Evolutionary conservation across 2,888 invertebrate genomes (phyloP).

Genomic region (Thera britannica): DNA sequence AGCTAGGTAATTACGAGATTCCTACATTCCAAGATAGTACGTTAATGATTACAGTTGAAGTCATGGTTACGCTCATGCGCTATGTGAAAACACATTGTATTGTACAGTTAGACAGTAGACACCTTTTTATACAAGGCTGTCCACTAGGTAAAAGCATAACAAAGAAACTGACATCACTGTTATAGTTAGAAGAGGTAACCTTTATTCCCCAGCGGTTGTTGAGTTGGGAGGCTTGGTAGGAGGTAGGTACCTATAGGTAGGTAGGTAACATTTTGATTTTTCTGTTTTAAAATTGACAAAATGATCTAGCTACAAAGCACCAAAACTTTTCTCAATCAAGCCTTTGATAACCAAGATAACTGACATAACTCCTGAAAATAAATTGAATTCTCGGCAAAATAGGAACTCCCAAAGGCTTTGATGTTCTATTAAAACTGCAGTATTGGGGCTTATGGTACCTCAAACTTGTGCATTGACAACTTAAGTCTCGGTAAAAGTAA

Average conservation of each 20-base stretch:
- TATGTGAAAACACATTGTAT: slow-evolving; percentile 29
- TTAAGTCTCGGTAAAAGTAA: slow-evolving; percentile 19
- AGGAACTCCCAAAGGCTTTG: slow-evolving; percentile 11
- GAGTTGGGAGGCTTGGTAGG: not conserved
- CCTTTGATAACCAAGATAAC: too few species aligned
- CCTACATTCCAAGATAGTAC: slow-evolving; percentile 22
- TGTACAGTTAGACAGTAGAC: slow-evolving; percentile 12
- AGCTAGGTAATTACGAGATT: slow-evolving; percentile 26
- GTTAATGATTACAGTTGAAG: slow-evolving; percentile 22
- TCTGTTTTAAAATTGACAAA: too few species aligned
- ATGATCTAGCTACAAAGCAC: too few species aligned
- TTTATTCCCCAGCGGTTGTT: too few species aligned
- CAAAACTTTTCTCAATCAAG: too few species aligned
- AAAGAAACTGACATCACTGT: too few species aligned
- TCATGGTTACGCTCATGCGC: slow-evolving; percentile 24
- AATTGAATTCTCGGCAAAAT: slow-evolving; percentile 10
- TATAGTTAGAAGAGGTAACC: too few species aligned
- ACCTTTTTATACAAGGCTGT: too few species aligned
- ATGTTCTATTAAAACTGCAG: slow-evolving; percentile 26
- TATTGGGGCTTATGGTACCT: slow-evolving; percentile 3
- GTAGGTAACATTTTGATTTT: too few species aligned
- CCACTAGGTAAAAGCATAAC: too few species aligned
- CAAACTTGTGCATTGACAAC: slow-evolving; percentile 16
- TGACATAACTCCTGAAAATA: too few species aligned
- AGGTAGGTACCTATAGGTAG: not conserved